These are phyloP conservation scores for Lophotis ruficrista DNA, from an alignment of 2,113 vertebrate species.

Conservation along the genomic window DNA sequence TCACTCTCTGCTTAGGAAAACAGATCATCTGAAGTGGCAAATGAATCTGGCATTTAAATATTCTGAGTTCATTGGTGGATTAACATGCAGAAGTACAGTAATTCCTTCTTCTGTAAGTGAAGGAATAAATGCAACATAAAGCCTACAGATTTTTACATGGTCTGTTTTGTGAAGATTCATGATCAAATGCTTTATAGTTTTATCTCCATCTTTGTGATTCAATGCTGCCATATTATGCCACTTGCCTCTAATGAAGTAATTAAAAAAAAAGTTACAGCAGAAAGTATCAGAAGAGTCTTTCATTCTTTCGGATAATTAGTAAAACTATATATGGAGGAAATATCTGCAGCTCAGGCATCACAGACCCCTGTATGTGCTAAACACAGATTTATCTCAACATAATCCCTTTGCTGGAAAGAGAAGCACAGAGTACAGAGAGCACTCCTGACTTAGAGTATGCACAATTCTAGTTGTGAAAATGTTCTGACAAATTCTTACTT, in stretches of 20 bases:
- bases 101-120: neutral
- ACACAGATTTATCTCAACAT: neutral
- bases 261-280: neutral
- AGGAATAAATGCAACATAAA: neutral
- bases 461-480: neutral
- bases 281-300: neutral
- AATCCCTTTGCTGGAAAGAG: neutral
- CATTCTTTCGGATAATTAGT: neutral
- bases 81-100: neutral
- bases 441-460: neutral
- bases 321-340: neutral
- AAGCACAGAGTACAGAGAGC: neutral
- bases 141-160: neutral
- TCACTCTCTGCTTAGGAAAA: neutral
- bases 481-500: neutral
- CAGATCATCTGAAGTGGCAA: neutral
- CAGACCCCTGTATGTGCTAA: neutral
- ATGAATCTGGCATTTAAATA: neutral
- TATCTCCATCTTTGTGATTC: neutral
- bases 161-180: neutral
- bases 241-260: neutral
- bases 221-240: neutral
- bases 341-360: neutral
- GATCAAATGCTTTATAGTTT: conserved; percentile 3
- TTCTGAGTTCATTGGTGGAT: neutral